Conservation (phyloP, 2,113 vertebrate species). For the Hyla sarda region DNA sequence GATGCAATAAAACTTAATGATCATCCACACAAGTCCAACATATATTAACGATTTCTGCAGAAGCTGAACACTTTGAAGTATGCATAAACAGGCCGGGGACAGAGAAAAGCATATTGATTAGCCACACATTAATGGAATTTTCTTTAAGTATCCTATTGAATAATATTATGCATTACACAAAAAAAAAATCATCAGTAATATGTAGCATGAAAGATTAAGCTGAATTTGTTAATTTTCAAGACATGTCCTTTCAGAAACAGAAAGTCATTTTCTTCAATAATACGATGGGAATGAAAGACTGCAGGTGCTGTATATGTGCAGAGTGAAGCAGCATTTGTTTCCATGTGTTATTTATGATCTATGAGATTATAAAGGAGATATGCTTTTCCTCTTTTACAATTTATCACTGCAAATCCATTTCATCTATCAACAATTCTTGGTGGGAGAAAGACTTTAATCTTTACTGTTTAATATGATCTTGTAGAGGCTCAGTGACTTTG, state of each 20-base stretch:
- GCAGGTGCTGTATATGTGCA: neutral
- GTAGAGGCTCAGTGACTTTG: slow-evolving; percentile 31
- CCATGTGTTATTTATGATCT: slow-evolving; percentile 39
- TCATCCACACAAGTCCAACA: slow-evolving; percentile 20
- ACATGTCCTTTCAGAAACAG: slow-evolving; percentile 16
- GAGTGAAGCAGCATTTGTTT: slow-evolving; percentile 20
- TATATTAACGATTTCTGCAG: slow-evolving; percentile 24
- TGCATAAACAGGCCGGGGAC: slow-evolving; percentile 8
- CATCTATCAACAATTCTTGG: slow-evolving; percentile 31
- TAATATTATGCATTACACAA: slow-evolving; percentile 5
- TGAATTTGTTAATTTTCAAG: neutral
- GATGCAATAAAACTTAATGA: slow-evolving; percentile 12
- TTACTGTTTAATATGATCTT: slow-evolving; percentile 24
- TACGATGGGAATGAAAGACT: neutral
- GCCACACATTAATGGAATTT: slow-evolving; percentile 43
- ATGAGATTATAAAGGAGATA: slow-evolving; percentile 33
- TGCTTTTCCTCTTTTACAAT: slow-evolving; percentile 1
- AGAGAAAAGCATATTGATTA: slow-evolving; percentile 33
- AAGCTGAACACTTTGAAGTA: slow-evolving; percentile 27
- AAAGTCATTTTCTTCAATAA: neutral
- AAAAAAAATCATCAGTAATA: slow-evolving; percentile 12
- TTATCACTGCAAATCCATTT: slow-evolving; percentile 33
- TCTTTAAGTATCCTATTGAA: slow-evolving; percentile 26
- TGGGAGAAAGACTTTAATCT: slow-evolving; percentile 45
- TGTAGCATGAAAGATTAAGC: slow-evolving; percentile 18